These are phyloP conservation scores for Daphoenositta chrysoptera DNA, from an alignment of 2,113 vertebrate species.

Conservation along the genomic window DNA sequence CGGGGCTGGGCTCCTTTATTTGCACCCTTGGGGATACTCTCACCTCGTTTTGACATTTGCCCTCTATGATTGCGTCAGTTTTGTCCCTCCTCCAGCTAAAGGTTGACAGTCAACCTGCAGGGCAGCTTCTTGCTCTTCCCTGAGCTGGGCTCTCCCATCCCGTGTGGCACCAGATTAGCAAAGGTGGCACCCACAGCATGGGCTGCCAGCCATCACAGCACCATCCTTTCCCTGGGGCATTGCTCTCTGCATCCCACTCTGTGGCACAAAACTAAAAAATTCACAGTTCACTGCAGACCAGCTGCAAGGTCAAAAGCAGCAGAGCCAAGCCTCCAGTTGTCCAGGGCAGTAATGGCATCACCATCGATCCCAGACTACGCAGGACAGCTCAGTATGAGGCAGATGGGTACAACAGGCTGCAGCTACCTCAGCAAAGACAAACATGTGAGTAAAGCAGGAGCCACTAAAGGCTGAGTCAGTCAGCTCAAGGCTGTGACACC, in stretches of 20 bases:
- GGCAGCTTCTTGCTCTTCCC: neutral
- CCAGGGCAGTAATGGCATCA: neutral
- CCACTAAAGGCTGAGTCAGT: neutral
- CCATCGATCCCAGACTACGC: neutral
- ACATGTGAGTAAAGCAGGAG: neutral
- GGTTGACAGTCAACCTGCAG: accelerated
- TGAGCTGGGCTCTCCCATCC: accelerated
- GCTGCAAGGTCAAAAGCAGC: neutral
- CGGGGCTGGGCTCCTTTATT: accelerated
- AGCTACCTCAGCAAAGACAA: neutral
- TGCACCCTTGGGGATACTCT: neutral
- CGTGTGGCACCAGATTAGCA: accelerated
- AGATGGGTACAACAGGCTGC: neutral
- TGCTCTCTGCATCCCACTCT: neutral
- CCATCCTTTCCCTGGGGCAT: neutral
- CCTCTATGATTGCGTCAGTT: neutral
- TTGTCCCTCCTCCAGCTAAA: neutral
- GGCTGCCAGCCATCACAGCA: neutral
- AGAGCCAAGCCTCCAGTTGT: neutral
- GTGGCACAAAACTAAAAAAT: neutral
- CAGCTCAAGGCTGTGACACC: neutral
- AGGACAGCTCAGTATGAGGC: neutral
- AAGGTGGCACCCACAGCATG: neutral
- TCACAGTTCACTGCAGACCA: neutral
- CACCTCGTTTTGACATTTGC: neutral